phyloP scores from a whole-genome alignment of 2,888 invertebrate genomes.

The Axea sp. region DNA sequence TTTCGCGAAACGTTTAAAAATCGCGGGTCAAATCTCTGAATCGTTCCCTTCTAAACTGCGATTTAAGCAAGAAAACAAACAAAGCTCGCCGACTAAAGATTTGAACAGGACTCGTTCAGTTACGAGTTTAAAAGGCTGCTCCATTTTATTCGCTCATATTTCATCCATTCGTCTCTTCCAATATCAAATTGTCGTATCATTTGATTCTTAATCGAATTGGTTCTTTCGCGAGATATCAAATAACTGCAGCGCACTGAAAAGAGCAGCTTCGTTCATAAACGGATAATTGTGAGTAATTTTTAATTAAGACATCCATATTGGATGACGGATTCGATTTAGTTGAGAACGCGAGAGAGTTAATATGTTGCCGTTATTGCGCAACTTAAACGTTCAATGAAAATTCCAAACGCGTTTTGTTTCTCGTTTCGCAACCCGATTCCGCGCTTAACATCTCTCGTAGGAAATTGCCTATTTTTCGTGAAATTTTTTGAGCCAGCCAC shows the following conservation, averaged over 20 bases:
- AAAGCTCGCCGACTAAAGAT: no score
- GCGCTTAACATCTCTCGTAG: not conserved
- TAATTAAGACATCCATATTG: constrained; percentile 20
- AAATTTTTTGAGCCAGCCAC: constrained; percentile 20
- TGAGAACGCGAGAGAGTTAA: constrained; percentile 1
- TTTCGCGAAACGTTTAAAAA: no score
- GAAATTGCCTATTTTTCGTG: constrained; percentile 19
- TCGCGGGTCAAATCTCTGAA: no score
- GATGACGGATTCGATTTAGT: constrained; percentile 16
- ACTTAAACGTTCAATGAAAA: constrained; percentile 12
- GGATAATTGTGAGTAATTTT: constrained; percentile 20
- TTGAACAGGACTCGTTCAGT: no score
- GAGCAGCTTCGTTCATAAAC: not conserved
- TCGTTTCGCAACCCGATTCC: not conserved
- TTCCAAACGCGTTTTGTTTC: constrained; percentile 22
- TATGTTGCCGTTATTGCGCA: constrained; percentile 24
- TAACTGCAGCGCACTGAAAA: constrained; percentile 1
- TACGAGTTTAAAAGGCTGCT: no score
- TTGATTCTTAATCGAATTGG: not conserved
- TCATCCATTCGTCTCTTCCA: no score
- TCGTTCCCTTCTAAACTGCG: no score
- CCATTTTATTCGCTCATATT: no score
- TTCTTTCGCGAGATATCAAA: constrained; percentile 3
- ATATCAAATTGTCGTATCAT: no score
- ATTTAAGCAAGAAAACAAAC: no score